Base-by-base conservation (phyloP, 2,113 vertebrate species). In the Cephalopholis sonnerati region DNA sequence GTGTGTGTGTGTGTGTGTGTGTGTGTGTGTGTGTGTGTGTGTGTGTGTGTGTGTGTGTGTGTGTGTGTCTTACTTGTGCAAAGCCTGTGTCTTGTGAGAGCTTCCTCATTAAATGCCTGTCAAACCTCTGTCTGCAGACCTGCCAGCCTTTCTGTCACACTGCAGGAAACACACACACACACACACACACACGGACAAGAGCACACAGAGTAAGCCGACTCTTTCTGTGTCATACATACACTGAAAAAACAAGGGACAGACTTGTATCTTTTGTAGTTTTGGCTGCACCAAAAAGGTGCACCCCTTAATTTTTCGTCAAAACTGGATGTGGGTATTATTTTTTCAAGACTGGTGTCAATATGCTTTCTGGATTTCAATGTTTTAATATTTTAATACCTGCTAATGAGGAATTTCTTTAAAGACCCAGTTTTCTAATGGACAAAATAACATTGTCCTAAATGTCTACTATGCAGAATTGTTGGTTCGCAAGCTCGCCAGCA, bases 51-150 rank as follows among this genome's bases (percentile, higher is more conserved):
- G 65, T 46, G 54, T 44, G 24, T 64, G 44, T 85, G 64, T 61
- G 48, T 76, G 65, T 71, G 67, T 87, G 67, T 72, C 63, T 76
- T 70, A 25, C 46, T 48, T 73, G 75, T 68, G 89, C 78, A 90
- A 82, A 90, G 78, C 77, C 74, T 88, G 51, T 83, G 79, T 92
- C 86, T 86, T 87, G 69, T 82, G 86, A 80, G 80, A 89, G 81
- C 69, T 68, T 85, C 84, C 91, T 93, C 89, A 92, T 93, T 93
- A 93, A 93, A 93, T 65, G 67, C 80, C 84, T 93, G 88, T 93
- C 90, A 92, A 88, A 87, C 65, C 61, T 83, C 76, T 84, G 89
- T 92, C 90, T 93, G 84, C 81, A 83, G 64, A 87, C 89, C 91
- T 94, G 93, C 77, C 92, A 92, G 89, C 81, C 75, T 74, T 87